phyloP scores from a whole-genome alignment of 2,888 invertebrate species.

The Noctua comes region DNA sequence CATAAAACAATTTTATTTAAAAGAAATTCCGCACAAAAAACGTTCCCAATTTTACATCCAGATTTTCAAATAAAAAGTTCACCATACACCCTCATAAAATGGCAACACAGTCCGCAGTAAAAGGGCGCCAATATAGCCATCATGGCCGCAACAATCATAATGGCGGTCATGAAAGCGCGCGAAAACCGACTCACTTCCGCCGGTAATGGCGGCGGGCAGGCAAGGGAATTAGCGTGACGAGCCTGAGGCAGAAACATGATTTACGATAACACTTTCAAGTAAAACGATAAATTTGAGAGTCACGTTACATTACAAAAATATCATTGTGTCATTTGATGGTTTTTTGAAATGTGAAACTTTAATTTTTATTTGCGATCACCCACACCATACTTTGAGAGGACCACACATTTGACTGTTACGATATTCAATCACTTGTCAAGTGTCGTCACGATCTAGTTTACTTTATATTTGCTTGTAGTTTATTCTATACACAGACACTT shows the following conservation, averaged over 20 bases:
- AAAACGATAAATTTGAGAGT: constrained; percentile 71
- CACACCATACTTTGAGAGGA: constrained; percentile 28
- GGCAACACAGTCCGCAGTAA: constrained; percentile 36
- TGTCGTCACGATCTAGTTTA: constrained; percentile 18
- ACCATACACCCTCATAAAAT: constrained; percentile 25
- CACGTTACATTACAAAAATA: constrained; percentile 66
- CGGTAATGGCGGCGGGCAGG: constrained; percentile 82
- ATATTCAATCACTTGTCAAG: constrained; percentile 28
- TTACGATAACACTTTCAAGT: constrained; percentile 73
- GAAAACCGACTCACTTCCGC: constrained; percentile 85
- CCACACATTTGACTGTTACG: constrained; percentile 28
- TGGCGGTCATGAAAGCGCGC: constrained; percentile 80
- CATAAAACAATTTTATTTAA: not conserved
- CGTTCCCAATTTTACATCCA: not conserved
- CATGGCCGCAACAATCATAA: constrained; percentile 62
- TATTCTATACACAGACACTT: not conserved
- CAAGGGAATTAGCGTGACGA: constrained; percentile 77
- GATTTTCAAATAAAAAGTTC: constrained; percentile 6
- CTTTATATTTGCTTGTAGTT: not conserved
- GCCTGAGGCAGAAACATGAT: constrained; percentile 71
- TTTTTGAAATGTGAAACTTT: constrained; percentile 58
- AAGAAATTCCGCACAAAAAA: not conserved
- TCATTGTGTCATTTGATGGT: constrained; percentile 57
- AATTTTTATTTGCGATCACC: constrained; percentile 63
- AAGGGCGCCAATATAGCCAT: constrained; percentile 65